Evolutionary conservation across 2,797 vertebrate species (phyloP).

Genomic region (Bryconaethiops microstoma): DNA sequence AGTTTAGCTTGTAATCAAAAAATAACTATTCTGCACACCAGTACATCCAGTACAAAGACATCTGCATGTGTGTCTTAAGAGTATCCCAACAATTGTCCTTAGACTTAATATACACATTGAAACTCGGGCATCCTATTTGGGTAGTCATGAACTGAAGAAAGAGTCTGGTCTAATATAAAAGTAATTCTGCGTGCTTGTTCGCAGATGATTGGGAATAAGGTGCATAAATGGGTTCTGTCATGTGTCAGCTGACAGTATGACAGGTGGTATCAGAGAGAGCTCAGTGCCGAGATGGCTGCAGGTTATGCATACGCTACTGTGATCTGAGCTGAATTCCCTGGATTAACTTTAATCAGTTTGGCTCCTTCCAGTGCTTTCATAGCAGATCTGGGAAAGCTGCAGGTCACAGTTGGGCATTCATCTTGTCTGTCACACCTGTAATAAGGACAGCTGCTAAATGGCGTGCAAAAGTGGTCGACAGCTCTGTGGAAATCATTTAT

Average conservation of each 20-base stretch:
- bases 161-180: slow-evolving; percentile 44
- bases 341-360: slow-evolving; percentile 68
- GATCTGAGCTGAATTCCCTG: slow-evolving; percentile 65
- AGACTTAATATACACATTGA: no score
- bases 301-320: slow-evolving; percentile 60
- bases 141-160: not conserved
- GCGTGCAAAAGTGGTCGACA: not conserved
- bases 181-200: slow-evolving; percentile 31
- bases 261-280: slow-evolving; percentile 42
- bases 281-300: slow-evolving; percentile 49
- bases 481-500: not conserved
- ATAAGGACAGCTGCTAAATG: slow-evolving; percentile 4
- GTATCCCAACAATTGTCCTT: no score
- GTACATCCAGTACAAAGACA: not conserved
- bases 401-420: not conserved
- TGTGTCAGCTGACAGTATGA: slow-evolving; percentile 51
- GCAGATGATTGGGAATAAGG: slow-evolving; percentile 60
- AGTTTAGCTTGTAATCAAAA: no score
- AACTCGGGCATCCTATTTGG: no score
- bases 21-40: not conserved
- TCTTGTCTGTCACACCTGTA: not conserved
- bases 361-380: slow-evolving; percentile 58
- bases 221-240: slow-evolving; percentile 59
- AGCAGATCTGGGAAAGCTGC: slow-evolving; percentile 39
- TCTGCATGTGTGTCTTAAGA: not conserved